Evolutionary conservation across 2,113 vertebrate genomes (phyloP).

Genomic region (Sturnus vulgaris): DNA sequence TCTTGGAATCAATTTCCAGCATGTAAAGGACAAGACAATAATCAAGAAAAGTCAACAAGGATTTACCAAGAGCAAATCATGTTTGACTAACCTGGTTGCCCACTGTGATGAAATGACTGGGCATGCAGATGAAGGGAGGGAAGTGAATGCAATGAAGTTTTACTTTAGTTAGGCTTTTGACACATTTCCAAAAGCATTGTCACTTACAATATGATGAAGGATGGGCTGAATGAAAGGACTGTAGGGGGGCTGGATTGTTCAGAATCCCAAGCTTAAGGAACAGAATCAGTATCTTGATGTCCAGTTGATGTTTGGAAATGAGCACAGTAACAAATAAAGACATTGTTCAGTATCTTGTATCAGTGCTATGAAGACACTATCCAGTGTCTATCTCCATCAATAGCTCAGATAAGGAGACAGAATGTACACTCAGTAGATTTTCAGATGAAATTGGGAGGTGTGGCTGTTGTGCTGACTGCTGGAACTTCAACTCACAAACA

Average conservation of each 20-base stretch:
- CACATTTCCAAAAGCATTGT: background rate
- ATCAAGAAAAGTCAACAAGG: background rate
- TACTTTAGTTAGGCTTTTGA: background rate
- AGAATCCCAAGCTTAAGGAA: background rate
- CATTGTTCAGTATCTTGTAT: no score
- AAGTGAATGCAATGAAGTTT: background rate
- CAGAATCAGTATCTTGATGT: background rate
- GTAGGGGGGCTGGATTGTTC: background rate
- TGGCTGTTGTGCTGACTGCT: background rate
- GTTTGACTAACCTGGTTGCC: background rate
- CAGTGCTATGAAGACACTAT: background rate
- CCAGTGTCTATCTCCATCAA: background rate
- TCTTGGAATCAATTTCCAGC: conserved; percentile 49
- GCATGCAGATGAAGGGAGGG: background rate
- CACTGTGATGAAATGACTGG: background rate
- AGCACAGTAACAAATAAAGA: background rate
- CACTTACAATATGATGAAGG: background rate
- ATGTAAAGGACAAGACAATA: conserved; percentile 15
- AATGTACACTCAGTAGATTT: background rate
- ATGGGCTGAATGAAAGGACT: background rate
- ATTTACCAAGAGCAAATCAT: background rate
- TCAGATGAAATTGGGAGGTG: background rate
- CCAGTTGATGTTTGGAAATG: background rate
- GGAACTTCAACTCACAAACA: background rate
- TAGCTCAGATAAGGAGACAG: background rate